These are phyloP conservation scores for Acestrorhynchus altus DNA, from an alignment of 2,797 vertebrate genomes.

Conservation along the genomic window DNA sequence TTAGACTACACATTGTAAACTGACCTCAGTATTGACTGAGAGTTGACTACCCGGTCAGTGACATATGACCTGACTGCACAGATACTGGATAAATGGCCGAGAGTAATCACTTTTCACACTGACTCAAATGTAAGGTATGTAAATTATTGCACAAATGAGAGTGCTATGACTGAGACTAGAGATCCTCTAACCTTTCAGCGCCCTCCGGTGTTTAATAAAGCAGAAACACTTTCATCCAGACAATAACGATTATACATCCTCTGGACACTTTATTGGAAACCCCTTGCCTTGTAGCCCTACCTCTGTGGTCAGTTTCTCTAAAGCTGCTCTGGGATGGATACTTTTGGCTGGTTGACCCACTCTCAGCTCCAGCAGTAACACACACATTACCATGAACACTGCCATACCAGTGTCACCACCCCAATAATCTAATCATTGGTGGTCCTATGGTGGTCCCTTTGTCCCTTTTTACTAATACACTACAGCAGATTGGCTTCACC, in stretches of 20 bases:
- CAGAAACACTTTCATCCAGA: not conserved
- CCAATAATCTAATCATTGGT: too few species aligned
- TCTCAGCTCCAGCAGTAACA: too few species aligned
- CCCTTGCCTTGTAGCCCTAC: not conserved
- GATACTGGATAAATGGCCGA: not conserved
- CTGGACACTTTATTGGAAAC: too few species aligned
- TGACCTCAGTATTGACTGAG: not conserved
- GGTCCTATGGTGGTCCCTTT: too few species aligned
- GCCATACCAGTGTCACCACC: too few species aligned
- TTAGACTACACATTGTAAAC: not conserved
- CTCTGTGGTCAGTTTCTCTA: too few species aligned
- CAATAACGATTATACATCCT: not conserved
- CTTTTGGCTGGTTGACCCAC: too few species aligned
- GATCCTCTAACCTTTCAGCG: not conserved
- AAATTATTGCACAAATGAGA: not conserved
- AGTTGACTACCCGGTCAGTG: not conserved
- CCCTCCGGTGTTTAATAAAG: slow-evolving; percentile 25
- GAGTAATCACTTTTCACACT: not conserved
- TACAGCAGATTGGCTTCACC: too few species aligned
- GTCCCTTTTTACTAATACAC: too few species aligned
- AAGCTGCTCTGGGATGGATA: too few species aligned
- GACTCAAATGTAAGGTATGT: not conserved
- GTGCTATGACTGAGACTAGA: not conserved
- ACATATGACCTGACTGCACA: not conserved
- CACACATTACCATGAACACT: too few species aligned